Conservation (phyloP, 2,797 vertebrate species). For the Jordanella pulchra region DNA sequence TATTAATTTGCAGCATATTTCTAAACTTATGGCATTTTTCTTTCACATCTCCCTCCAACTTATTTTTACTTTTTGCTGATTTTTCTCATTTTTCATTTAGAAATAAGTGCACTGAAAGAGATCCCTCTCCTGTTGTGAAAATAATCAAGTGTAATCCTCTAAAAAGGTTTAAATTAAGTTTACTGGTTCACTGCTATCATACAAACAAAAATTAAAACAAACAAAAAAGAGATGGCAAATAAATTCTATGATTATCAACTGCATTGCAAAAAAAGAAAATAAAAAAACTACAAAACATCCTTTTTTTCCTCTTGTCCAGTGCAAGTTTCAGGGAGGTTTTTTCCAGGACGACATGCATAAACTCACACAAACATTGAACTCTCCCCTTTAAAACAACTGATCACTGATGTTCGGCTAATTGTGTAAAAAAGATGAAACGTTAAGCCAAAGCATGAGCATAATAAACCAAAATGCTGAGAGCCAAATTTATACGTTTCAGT, state of each 20-base stretch:
- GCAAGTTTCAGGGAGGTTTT: background rate
- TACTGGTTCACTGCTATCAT: background rate
- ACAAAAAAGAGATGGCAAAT: background rate
- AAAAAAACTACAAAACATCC: too few species aligned
- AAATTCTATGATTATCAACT: background rate
- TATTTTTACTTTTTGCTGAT: background rate
- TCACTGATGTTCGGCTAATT: background rate
- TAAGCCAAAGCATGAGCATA: background rate
- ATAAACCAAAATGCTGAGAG: background rate
- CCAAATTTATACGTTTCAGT: background rate
- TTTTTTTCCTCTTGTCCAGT: background rate
- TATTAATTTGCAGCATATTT: background rate
- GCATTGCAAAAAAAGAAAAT: background rate
- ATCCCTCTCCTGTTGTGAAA: background rate
- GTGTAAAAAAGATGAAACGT: background rate
- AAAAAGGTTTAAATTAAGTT: background rate
- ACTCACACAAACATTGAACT: background rate
- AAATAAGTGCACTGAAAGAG: background rate
- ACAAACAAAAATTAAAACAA: background rate
- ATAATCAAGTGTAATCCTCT: background rate
- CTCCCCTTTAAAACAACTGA: background rate
- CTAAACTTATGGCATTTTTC: background rate
- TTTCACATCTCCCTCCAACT: background rate
- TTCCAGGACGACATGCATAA: background rate
- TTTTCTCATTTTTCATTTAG: background rate